These are phyloP conservation scores for Halcyon smyrnensis DNA, from an alignment of 2,797 vertebrate species.

Conservation along the genomic window DNA sequence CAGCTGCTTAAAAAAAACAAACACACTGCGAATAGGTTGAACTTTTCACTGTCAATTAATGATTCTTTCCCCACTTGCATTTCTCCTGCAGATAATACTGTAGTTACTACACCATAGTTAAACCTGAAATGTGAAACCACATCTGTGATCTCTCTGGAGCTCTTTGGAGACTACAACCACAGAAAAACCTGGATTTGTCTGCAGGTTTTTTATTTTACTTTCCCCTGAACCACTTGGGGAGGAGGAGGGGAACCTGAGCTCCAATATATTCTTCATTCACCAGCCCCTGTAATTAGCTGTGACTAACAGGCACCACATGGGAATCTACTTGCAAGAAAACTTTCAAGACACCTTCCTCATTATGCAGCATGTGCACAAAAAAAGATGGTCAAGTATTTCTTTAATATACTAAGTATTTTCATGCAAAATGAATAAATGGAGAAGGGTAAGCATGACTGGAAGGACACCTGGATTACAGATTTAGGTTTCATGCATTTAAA, in stretches of 20 bases:
- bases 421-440: not conserved
- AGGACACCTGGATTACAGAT: not conserved
- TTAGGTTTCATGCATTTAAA: not conserved
- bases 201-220: constrained; percentile 72
- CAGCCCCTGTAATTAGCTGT: constrained; percentile 76
- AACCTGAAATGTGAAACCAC: constrained; percentile 73
- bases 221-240: constrained; percentile 35
- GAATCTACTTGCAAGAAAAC: constrained; percentile 67
- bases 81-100: constrained; percentile 40
- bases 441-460: not conserved
- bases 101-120: constrained; percentile 52
- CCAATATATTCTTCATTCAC: constrained; percentile 49
- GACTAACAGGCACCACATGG: constrained; percentile 75
- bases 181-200: constrained; percentile 53
- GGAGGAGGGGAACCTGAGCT: constrained; percentile 39
- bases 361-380: not conserved
- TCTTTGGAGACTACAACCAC: constrained; percentile 45
- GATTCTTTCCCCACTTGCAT: constrained; percentile 58
- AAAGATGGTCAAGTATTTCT: not conserved
- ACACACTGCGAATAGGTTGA: not conserved
- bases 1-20: constrained; percentile 25
- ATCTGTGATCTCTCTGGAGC: constrained; percentile 58
- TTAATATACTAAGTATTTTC: constrained; percentile 7
- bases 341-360: constrained; percentile 34
- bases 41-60: constrained; percentile 52